phyloP scores from a whole-genome alignment of 2,888 invertebrate species.

The Lycocerus yunnanus region DNA sequence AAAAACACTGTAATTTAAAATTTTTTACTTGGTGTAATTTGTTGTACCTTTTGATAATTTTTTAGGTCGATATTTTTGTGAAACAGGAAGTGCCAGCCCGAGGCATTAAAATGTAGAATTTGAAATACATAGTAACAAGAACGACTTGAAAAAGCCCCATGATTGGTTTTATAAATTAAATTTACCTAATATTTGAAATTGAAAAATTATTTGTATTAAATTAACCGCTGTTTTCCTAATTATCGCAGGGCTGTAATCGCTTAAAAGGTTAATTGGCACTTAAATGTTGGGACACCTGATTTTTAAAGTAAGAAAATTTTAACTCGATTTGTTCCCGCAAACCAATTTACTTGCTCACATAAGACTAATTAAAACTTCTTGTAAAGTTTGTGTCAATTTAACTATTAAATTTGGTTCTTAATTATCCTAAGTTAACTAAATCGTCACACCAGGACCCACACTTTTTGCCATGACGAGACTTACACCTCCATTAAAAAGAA shows the following conservation, averaged over 20 bases:
- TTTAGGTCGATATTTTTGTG: neutral
- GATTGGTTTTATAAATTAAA: neutral
- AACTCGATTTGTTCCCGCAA: neutral
- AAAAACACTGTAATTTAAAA: neutral
- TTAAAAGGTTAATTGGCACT: neutral
- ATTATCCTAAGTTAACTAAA: neutral
- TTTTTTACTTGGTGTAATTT: neutral
- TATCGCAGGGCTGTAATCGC: neutral
- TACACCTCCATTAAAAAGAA: neutral
- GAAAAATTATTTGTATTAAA: neutral
- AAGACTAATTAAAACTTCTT: neutral
- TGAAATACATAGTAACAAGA: neutral
- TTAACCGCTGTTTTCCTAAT: neutral
- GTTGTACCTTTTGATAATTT: neutral
- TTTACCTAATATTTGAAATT: neutral
- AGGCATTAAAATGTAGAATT: slow-evolving; percentile 6
- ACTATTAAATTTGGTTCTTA: neutral
- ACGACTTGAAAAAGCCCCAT: neutral
- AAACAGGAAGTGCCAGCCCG: neutral
- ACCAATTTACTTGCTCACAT: neutral
- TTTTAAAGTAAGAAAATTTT: neutral
- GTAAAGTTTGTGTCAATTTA: neutral
- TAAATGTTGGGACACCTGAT: neutral
- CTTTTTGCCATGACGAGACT: neutral
- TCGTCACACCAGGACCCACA: neutral